These are phyloP conservation scores for Pristionchus maxplancki DNA, from an alignment of 2,888 invertebrate species.

Conservation along the genomic window DNA sequence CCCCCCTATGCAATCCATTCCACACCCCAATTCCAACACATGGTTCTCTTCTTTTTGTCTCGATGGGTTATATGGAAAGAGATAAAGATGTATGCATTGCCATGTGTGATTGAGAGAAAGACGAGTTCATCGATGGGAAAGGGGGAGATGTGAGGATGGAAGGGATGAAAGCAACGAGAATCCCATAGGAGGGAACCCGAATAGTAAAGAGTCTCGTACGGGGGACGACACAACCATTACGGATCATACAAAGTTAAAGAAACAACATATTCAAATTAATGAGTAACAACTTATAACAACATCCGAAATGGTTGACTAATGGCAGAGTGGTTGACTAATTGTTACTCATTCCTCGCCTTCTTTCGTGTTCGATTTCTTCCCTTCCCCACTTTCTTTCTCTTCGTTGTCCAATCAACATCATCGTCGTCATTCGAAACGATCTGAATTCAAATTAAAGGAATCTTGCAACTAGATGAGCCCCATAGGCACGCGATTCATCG, in stretches of 20 bases:
- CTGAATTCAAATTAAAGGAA: neutral
- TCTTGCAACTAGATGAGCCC: too few species aligned
- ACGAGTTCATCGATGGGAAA: neutral
- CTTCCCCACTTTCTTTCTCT: conserved; percentile 19
- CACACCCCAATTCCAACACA: neutral
- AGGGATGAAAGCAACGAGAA: neutral
- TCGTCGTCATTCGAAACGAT: conserved; percentile 49
- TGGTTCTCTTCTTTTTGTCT: conserved; percentile 25
- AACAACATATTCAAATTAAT: neutral
- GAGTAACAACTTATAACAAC: neutral
- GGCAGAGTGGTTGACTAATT: neutral
- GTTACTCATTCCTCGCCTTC: conserved; percentile 26
- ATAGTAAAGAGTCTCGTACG: conserved; percentile 1
- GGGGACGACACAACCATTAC: neutral
- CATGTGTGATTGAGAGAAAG: neutral
- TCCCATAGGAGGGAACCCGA: neutral
- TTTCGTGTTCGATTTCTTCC: neutral
- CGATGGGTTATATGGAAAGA: conserved; percentile 34
- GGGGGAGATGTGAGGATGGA: conserved; percentile 8
- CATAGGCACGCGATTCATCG: too few species aligned
- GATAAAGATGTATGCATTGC: conserved; percentile 22
- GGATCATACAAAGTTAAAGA: neutral
- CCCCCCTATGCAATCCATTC: conserved; percentile 1
- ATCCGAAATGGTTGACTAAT: neutral
- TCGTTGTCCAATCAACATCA: conserved; percentile 50